These are phyloP conservation scores for Ascaphus truei DNA, from an alignment of 2,113 vertebrate genomes.

Conservation along the genomic window DNA sequence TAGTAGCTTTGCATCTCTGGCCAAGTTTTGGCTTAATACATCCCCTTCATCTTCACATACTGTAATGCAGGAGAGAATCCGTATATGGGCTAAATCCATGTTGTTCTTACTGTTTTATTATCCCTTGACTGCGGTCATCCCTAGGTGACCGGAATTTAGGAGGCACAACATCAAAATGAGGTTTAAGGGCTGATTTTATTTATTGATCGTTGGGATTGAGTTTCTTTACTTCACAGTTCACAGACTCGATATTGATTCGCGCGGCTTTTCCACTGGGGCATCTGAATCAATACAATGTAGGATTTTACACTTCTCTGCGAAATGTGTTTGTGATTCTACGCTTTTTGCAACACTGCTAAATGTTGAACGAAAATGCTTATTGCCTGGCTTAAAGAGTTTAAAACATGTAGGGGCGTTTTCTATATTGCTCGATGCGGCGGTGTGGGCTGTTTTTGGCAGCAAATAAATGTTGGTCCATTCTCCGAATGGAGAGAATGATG, in stretches of 20 bases:
- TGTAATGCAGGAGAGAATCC: too few species aligned
- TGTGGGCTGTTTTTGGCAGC: too few species aligned
- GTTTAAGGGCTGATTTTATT: slow-evolving; percentile 13
- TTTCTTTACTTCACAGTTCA: slow-evolving; percentile 28
- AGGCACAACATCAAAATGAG: neutral
- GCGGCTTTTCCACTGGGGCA: neutral
- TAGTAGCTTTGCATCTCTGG: too few species aligned
- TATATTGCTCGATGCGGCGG: too few species aligned
- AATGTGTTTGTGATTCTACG: neutral
- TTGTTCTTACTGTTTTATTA: neutral
- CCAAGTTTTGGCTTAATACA: too few species aligned
- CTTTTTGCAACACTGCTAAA: neutral
- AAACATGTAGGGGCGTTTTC: too few species aligned
- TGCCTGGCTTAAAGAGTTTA: too few species aligned
- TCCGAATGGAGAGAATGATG: too few species aligned
- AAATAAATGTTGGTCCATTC: too few species aligned
- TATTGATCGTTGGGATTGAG: slow-evolving; percentile 23
- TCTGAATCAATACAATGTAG: slow-evolving; percentile 13
- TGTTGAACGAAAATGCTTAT: neutral
- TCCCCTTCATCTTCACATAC: too few species aligned
- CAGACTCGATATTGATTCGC: slow-evolving; percentile 29
- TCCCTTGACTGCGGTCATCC: neutral
- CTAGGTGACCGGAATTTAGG: neutral
- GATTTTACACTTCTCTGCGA: neutral
- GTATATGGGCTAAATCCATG: neutral